phyloP scores from a whole-genome alignment of 2,888 invertebrate genomes.

The Polia nebulosa region DNA sequence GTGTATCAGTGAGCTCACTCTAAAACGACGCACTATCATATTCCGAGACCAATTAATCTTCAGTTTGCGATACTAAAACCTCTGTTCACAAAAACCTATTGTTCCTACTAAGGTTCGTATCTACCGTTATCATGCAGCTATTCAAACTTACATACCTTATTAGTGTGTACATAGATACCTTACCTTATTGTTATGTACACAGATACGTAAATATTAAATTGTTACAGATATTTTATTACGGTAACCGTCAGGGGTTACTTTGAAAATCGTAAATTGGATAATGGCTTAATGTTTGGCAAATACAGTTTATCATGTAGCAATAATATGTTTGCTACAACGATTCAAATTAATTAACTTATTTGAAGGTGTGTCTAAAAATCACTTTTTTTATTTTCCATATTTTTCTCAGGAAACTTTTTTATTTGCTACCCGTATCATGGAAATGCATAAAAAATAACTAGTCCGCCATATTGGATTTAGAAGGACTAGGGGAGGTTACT shows the following conservation, averaged over 20 bases:
- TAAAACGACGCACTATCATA: conserved; percentile 33
- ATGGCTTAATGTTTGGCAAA: conserved; percentile 36
- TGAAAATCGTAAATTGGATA: conserved; percentile 43
- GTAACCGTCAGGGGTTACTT: conserved; percentile 53
- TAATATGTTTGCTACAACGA: neutral
- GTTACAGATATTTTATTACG: conserved; percentile 58
- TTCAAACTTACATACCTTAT: conserved; percentile 25
- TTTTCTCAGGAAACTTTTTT: too few relatives aligned
- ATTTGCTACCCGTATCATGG: too few relatives aligned
- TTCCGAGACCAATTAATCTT: conserved; percentile 34
- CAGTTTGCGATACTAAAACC: conserved; percentile 4
- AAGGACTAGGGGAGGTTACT: too few relatives aligned
- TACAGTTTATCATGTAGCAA: neutral
- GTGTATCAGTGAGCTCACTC: neutral
- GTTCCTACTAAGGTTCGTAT: conserved; percentile 27
- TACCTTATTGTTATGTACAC: neutral
- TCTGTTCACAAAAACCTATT: conserved; percentile 20
- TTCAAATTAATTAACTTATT: too few relatives aligned
- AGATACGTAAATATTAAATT: conserved; percentile 26
- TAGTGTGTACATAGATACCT: neutral
- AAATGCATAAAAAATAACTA: too few relatives aligned
- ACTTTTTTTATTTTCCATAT: too few relatives aligned
- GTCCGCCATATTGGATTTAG: too few relatives aligned
- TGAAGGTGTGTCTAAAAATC: too few relatives aligned
- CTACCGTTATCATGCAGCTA: conserved; percentile 28